These are phyloP conservation scores for Cylas formicarius DNA, from an alignment of 1,140 invertebrate species.

Conservation along the genomic window DNA sequence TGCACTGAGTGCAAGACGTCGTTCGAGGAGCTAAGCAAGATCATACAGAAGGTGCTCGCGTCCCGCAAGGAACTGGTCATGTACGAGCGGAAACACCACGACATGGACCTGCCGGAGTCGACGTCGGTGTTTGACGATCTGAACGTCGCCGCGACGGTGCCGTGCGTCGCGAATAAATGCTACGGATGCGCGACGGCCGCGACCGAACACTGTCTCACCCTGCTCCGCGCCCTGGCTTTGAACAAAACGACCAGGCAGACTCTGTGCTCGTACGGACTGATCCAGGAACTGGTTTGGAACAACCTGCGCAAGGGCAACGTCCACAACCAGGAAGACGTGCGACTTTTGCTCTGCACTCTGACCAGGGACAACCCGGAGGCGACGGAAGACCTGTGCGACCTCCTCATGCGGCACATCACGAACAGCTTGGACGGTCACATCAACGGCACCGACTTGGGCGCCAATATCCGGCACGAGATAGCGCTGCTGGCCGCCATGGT, in stretches of 20 bases:
- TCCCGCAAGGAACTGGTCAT: conserved; percentile 75
- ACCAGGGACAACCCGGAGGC: conserved; percentile 83
- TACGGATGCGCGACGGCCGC: conserved; percentile 81
- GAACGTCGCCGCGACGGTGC: conserved; percentile 5
- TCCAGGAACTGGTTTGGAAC: conserved; percentile 74
- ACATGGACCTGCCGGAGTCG: conserved; percentile 35
- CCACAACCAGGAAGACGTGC: conserved; percentile 78
- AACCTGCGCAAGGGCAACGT: conserved; percentile 76
- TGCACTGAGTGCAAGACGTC: conserved; percentile 89
- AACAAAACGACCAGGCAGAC: conserved; percentile 69
- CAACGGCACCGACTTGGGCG: conserved; percentile 52
- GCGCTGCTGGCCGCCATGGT: conserved; percentile 79
- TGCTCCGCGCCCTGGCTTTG: conserved; percentile 85
- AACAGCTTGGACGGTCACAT: conserved; percentile 58
- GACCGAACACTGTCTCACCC: conserved; percentile 88
- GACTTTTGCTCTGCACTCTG: conserved; percentile 81
- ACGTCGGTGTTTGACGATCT: conserved; percentile 26
- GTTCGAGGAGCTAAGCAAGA: conserved; percentile 94
- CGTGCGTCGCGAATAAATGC: conserved; percentile 44
- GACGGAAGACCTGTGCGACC: conserved; percentile 75
- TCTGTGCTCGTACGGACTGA: conserved; percentile 78
- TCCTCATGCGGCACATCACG: conserved; percentile 77
- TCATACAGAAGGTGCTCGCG: conserved; percentile 67
- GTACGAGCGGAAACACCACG: conserved; percentile 79
- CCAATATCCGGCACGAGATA: conserved; percentile 80